These are phyloP conservation scores for Andrena flavipes DNA, from an alignment of 2,888 invertebrate genomes.

Conservation along the genomic window DNA sequence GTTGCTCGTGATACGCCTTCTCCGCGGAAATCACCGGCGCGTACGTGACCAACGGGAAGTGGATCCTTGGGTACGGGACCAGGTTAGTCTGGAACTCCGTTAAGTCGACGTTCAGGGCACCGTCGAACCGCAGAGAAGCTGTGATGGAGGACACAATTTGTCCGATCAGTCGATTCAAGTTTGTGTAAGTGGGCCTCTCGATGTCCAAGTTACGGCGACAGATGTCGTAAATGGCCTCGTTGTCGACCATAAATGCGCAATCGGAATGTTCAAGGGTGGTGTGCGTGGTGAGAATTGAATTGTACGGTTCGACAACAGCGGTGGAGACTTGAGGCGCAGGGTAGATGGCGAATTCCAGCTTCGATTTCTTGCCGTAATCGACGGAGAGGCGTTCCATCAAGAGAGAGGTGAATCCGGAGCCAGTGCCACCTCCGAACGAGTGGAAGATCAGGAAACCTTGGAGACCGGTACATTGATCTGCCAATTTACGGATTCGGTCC, in stretches of 20 bases:
- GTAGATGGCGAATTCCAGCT: conserved; percentile 95
- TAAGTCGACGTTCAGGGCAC: conserved; percentile 94
- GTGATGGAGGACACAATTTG: conserved; percentile 98
- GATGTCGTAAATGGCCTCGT: conserved; percentile 95
- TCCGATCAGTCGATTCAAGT: conserved; percentile 97
- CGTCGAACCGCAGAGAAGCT: conserved; percentile 96
- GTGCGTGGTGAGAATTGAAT: conserved; percentile 98
- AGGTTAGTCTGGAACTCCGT: conserved; percentile 96
- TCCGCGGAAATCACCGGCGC: conserved; percentile 97
- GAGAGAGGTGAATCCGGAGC: conserved; percentile 97
- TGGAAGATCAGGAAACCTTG: conserved; percentile 98
- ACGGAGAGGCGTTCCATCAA: conserved; percentile 98
- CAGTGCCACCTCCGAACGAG: conserved; percentile 97
- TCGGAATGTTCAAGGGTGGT: conserved; percentile 96
- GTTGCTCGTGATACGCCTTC: conserved; percentile 97
- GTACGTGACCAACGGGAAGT: conserved; percentile 97
- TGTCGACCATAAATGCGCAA: conserved; percentile 98
- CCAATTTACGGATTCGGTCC: conserved; percentile 94
- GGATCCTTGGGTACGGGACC: conserved; percentile 98
- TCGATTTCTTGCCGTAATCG: conserved; percentile 98
- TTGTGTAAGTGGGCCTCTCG: conserved; percentile 98
- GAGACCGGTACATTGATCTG: conserved; percentile 96
- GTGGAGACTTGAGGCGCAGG: conserved; percentile 97
- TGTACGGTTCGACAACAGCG: conserved; percentile 98
- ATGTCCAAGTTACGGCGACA: conserved; percentile 98